phyloP scores from a whole-genome alignment of 2,797 vertebrate species.

The Emydoidea blandingii region DNA sequence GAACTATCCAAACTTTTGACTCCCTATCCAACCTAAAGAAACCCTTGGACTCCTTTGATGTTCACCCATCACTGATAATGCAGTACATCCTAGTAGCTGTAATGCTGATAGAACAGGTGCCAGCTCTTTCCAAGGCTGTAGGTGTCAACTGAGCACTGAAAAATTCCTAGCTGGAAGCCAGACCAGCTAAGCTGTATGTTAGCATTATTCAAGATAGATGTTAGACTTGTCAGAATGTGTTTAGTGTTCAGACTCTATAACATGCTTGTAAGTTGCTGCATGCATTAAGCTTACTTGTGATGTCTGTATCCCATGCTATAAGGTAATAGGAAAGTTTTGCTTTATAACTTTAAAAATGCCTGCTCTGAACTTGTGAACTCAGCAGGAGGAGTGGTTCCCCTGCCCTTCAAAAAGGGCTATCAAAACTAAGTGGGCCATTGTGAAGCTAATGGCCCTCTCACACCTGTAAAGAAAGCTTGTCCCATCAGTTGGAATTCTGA shows the following conservation, averaged over 20 bases:
- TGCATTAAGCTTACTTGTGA: background rate
- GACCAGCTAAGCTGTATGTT: background rate
- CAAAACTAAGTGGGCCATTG: background rate
- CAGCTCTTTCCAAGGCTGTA: background rate
- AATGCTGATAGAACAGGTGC: background rate
- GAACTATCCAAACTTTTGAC: background rate
- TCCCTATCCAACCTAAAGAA: background rate
- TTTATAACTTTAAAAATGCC: background rate
- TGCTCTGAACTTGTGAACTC: background rate
- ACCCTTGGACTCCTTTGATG: background rate
- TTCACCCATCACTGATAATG: background rate
- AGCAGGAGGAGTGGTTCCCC: background rate
- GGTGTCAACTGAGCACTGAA: background rate
- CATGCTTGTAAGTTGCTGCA: background rate
- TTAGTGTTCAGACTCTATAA: background rate
- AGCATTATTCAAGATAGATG: background rate
- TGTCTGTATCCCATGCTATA: background rate
- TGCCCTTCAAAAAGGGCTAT: background rate
- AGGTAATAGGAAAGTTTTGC: background rate
- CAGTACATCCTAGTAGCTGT: background rate
- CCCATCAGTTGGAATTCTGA: background rate
- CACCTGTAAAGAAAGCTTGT: background rate
- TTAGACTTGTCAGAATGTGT: background rate
- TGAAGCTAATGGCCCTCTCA: background rate
- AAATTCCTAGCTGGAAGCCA: background rate